phyloP scores from a whole-genome alignment of 2,888 invertebrate species.

The Rhagium mordax region DNA sequence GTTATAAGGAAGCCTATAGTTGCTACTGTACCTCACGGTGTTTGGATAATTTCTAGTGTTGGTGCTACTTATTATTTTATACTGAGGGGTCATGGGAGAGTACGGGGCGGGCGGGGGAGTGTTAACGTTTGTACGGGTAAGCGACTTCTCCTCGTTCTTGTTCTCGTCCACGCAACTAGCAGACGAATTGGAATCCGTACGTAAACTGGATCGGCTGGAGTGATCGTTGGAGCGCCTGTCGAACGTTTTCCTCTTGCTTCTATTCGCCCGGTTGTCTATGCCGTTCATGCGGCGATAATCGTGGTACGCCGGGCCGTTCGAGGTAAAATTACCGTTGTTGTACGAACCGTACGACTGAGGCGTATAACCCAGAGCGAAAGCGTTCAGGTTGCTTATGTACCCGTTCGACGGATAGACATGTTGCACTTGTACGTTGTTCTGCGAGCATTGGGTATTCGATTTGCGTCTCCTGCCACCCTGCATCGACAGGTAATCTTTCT shows the following conservation, averaged over 20 bases:
- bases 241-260: slow-evolving; percentile 33
- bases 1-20: slow-evolving; percentile 37
- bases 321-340: neutral
- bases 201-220: slow-evolving; percentile 57
- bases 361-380: slow-evolving; percentile 29
- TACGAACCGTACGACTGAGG: slow-evolving; percentile 17
- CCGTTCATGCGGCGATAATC: slow-evolving; percentile 42
- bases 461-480: slow-evolving; percentile 66
- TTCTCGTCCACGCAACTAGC: slow-evolving; percentile 57
- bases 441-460: slow-evolving; percentile 32
- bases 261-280: slow-evolving; percentile 32
- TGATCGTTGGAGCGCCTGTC: slow-evolving; percentile 49
- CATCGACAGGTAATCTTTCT: slow-evolving; percentile 67
- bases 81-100: slow-evolving; percentile 52
- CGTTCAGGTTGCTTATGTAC: slow-evolving; percentile 29
- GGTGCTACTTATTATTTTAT: slow-evolving; percentile 32
- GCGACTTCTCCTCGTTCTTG: slow-evolving; percentile 46
- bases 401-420: slow-evolving; percentile 38
- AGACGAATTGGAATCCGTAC: slow-evolving; percentile 64
- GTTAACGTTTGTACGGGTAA: slow-evolving; percentile 42
- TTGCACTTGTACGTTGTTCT: slow-evolving; percentile 14
- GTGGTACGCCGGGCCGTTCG: slow-evolving; percentile 19
- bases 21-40: slow-evolving; percentile 18
- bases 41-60: slow-evolving; percentile 39
- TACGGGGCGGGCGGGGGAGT: slow-evolving; percentile 57